phyloP scores from a whole-genome alignment of 2,113 vertebrate genomes.

The Phainopepla nitens region DNA sequence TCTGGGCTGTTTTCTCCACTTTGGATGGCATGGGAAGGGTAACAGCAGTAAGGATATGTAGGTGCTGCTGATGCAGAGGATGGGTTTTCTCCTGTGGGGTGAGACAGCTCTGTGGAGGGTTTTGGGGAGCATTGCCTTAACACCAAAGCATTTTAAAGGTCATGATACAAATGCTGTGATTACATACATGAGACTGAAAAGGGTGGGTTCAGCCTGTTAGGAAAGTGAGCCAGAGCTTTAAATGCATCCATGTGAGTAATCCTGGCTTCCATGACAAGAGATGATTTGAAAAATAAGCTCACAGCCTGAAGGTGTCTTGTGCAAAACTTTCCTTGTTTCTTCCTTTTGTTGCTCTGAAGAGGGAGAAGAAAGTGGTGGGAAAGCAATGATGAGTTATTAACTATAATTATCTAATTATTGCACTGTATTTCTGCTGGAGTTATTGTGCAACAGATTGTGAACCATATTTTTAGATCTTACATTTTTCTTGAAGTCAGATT shows the following conservation, averaged over 20 bases:
- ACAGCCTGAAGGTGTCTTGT: slow-evolving; percentile 38
- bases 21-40: not conserved
- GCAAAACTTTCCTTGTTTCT: slow-evolving; percentile 45
- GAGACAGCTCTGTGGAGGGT: not conserved
- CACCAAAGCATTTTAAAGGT: not conserved
- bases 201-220: not conserved
- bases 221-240: not conserved
- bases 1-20: not conserved
- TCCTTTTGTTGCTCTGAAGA: slow-evolving; percentile 45
- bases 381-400: slow-evolving; percentile 56
- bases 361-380: slow-evolving; percentile 30
- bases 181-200: not conserved
- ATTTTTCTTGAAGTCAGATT: slow-evolving; percentile 38
- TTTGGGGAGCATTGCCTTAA: not conserved
- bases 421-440: slow-evolving; percentile 11
- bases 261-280: not conserved
- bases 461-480: slow-evolving; percentile 27
- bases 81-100: not conserved
- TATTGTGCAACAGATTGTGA: slow-evolving; percentile 53
- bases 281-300: slow-evolving; percentile 36
- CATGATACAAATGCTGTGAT: not conserved
- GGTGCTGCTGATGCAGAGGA: not conserved
- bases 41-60: not conserved
- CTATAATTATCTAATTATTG: slow-evolving; percentile 37
- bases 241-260: slow-evolving; percentile 35